phyloP scores from a whole-genome alignment of 2,113 vertebrate species.

The Suncus etruscus region DNA sequence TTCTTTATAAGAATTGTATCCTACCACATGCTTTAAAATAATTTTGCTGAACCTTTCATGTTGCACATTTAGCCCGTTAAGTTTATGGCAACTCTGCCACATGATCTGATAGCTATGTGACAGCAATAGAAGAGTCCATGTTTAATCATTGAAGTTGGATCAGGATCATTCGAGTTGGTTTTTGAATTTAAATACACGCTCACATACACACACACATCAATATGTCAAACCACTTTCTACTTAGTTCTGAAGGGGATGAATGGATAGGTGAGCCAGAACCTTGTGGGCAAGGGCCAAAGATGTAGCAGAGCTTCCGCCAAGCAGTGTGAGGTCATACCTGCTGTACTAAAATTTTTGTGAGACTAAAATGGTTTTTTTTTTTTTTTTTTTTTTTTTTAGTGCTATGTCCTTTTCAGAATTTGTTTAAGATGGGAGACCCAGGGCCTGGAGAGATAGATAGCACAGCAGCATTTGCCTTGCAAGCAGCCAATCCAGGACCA shows the following conservation, averaged over 20 bases:
- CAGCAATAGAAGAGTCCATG: too few relatives aligned
- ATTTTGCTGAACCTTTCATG: not conserved
- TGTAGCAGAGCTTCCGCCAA: not conserved
- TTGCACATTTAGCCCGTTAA: not conserved
- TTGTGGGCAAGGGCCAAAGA: not conserved
- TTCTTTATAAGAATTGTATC: not conserved
- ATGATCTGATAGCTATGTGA: too few relatives aligned
- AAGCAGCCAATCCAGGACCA: too few relatives aligned
- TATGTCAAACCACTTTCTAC: not conserved
- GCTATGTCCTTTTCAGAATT: not conserved
- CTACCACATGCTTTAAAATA: not conserved
- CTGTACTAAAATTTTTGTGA: too few relatives aligned
- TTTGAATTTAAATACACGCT: not conserved
- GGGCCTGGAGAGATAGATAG: too few relatives aligned
- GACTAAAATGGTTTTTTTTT: too few relatives aligned
- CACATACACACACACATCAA: not conserved
- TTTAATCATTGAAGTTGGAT: too few relatives aligned
- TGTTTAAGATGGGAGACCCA: not conserved
- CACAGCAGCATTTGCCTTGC: too few relatives aligned
- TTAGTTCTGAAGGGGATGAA: not conserved
- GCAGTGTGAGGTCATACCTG: too few relatives aligned
- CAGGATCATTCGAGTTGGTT: too few relatives aligned
- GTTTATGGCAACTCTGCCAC: not conserved
- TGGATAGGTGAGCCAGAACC: not conserved
- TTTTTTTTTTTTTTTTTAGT: too few relatives aligned